Conservation (phyloP, 1,140 invertebrate genomes). For the Babylonia areolata region DNA sequence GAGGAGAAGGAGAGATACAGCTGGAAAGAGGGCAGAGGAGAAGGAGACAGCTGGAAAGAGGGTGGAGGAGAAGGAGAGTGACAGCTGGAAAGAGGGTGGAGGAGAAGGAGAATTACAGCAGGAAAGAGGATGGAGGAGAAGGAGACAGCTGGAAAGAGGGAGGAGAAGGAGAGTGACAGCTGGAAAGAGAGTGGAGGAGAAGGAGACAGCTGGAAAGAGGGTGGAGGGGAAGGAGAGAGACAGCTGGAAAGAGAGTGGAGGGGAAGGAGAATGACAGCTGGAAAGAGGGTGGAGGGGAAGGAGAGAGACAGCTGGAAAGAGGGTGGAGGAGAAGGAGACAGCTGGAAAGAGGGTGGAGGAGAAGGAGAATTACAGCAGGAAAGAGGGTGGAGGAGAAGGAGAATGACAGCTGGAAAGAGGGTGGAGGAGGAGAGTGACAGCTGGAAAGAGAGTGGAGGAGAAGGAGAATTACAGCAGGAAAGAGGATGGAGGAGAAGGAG, state of each 20-base stretch:
- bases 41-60: not conserved
- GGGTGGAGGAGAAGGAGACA: not conserved
- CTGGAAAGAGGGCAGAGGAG: too few species aligned
- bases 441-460: not conserved
- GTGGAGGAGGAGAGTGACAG: too few species aligned
- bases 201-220: not conserved
- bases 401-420: not conserved
- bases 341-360: not conserved
- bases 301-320: not conserved
- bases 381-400: not conserved
- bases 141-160: too few species aligned
- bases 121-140: not conserved
- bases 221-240: not conserved
- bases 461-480: not conserved
- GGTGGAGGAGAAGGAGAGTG: too few species aligned
- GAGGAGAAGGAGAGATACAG: conserved; percentile 3
- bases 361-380: not conserved
- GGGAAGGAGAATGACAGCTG: not conserved
- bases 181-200: not conserved
- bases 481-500: not conserved
- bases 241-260: not conserved
- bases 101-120: not conserved
- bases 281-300: not conserved
- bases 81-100: too few species aligned
- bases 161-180: not conserved